Evolutionary conservation across 2,888 invertebrate species (phyloP), one percentile per base, ranked within the genome.

Genomic region (Deilephila porcellus): DNA sequence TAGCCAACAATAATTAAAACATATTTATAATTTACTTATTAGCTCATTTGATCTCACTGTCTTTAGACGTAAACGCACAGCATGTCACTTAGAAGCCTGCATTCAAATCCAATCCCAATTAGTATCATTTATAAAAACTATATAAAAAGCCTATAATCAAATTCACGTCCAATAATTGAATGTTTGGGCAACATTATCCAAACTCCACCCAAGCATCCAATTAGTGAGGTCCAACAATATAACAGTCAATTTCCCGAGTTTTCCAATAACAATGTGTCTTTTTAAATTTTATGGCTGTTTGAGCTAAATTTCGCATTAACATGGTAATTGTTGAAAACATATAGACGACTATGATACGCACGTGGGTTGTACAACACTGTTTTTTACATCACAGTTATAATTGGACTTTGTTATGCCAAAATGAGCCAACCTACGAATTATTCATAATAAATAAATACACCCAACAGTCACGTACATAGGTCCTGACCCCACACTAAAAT

Each of bases 271-370:
- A 75, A 67, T 67, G 25, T 52, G 17, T 17, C 37, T 34, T 52
- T 45, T 67, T 67, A 52, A 64, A 64, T 56, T 72, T 73, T 73
- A 73, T 73, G 56, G 72, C 20, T 56, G 67, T 67, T 64, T 56
- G 71, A 60, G 70, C 73, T 34, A 62, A 74, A 71, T 71, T 81
- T 81, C 81, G 80, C 81, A 80, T 81, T 81, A 75, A 80, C 79
- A 79, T 81, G 79, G 81, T 81, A 81, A 81, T 80, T 80, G 81
- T 77, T 76, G 32, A 71, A 74, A 78, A 79, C 78, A 79, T 79
- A 79, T 81, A 76, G 75, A 76, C 77, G 60, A 60, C 71, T 37
- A 37, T 53, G 70, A 73, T 73, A 56, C 53, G 45, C 32, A 73
- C 62, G 73, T 74, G 73, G 73, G 73, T 45, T 67, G 72, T 29